phyloP scores from a whole-genome alignment of 2,888 invertebrate genomes.

The Fragum whitleyi region DNA sequence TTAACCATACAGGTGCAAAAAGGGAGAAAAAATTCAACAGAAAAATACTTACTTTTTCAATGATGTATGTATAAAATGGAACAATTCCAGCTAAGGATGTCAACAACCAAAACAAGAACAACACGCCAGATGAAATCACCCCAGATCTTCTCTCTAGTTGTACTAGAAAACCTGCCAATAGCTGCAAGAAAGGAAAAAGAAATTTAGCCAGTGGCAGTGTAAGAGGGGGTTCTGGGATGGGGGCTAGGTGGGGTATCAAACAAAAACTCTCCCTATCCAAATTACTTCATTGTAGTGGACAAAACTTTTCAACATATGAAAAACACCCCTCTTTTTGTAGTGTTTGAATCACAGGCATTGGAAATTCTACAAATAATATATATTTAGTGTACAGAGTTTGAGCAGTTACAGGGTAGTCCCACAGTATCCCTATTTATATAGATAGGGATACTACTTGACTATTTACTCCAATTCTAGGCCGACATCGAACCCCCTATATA shows the following conservation, averaged over 20 bases:
- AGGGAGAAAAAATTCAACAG: too few species aligned
- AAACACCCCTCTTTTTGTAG: too few species aligned
- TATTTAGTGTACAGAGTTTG: too few species aligned
- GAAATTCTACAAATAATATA: too few species aligned
- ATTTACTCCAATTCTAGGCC: too few species aligned
- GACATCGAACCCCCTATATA: too few species aligned
- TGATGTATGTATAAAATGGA: conserved; percentile 79
- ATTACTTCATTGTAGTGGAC: too few species aligned
- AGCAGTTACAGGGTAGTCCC: too few species aligned
- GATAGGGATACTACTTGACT: too few species aligned
- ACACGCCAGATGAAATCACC: conserved; percentile 81
- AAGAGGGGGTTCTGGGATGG: not conserved
- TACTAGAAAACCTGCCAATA: conserved; percentile 75
- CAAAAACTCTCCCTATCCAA: not conserved
- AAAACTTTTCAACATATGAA: not conserved
- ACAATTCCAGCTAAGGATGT: conserved; percentile 76
- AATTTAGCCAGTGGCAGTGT: not conserved
- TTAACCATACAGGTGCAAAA: too few species aligned
- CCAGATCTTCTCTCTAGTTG: conserved; percentile 81
- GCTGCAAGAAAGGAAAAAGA: conserved; percentile 67
- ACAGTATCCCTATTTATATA: too few species aligned
- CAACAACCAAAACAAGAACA: conserved; percentile 82
- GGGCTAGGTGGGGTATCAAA: not conserved
- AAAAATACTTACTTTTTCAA: conserved; percentile 66
- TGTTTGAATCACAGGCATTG: too few species aligned